These are phyloP conservation scores for Zingel zingel DNA, from an alignment of 2,113 vertebrate species.

Conservation along the genomic window DNA sequence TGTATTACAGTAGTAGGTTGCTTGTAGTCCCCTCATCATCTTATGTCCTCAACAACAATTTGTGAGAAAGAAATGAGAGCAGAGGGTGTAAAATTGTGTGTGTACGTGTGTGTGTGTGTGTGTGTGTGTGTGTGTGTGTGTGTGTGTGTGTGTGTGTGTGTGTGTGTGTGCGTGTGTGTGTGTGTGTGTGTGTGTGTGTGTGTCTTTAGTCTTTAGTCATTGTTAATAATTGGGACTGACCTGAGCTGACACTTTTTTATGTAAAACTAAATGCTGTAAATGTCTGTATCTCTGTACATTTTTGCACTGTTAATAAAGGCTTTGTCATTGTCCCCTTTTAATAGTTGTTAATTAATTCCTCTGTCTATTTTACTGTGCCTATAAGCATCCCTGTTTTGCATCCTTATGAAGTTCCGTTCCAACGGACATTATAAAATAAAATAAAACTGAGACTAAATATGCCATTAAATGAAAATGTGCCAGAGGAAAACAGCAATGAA, in stretches of 20 bases:
- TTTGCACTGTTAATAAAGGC: constrained; percentile 63
- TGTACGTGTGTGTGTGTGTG: constrained; percentile 1
- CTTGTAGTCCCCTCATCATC: constrained; percentile 4
- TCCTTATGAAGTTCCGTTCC: not conserved
- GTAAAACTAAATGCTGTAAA: constrained; percentile 55
- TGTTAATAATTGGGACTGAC: constrained; percentile 19
- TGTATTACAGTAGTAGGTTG: constrained; percentile 9
- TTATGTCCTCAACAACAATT: constrained; percentile 8
- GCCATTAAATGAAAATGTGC: not conserved
- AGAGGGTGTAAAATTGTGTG: not conserved
- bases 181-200: not conserved
- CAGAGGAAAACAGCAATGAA: not conserved
- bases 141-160: not conserved
- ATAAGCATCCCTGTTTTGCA: not conserved
- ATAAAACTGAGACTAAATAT: not conserved
- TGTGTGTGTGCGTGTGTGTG: not conserved
- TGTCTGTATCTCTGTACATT: constrained; percentile 58
- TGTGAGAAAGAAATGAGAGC: constrained; percentile 9
- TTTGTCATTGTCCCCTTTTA: constrained; percentile 29
- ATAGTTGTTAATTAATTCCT: not conserved
- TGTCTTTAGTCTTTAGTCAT: constrained; percentile 19
- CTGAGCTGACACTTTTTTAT: constrained; percentile 53
- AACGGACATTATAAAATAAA: not conserved
- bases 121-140: not conserved
- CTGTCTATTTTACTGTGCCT: not conserved